Evolutionary conservation across 2,797 vertebrate genomes (phyloP), one percentile per base, ranked within the genome.

Genomic region (Triplophysa yarkandensis): DNA sequence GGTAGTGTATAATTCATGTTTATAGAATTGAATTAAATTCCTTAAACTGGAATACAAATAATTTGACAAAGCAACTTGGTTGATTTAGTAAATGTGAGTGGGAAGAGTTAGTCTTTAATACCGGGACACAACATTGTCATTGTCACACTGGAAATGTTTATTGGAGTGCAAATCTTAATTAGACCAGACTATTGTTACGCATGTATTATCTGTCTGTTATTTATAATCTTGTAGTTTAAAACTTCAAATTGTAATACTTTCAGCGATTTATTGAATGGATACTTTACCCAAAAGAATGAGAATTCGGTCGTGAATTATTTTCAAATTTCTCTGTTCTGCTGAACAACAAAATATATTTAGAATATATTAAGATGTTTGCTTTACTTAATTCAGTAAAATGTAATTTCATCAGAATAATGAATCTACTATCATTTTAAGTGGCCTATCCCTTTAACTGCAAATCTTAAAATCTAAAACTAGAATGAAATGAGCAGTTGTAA

Each of bases 131-230:
- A 54, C 25, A 60, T 54, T 65, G 71, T 73, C 71, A 64, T 28
- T 73, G 64, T 73, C 71, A 73, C 71, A 64, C 46, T 43, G 19
- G 11, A 2, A 4, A 41, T 43, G 13, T 23, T 23, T 58, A n/a
- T 36, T 58, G 44, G 27, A 28, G 2, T 13, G 16, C 3, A 39
- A 39, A 39, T 36, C 34, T 10, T 9, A 36, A 36, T 36, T 36
- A 36, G 10, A 43, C 27, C 6, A 34, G 43, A 16, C 30, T 4
- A 68, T 6, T 55, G 50, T 21, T 10, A 23, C 21, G 21, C 48
- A 21, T 19, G 9, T 21, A 50, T 50, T 50, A 50, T 11, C 9
- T 8, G 21, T 25, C 48, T 52, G 21, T 25, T 25, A 13, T 52
- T 52, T 2, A 52, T 4, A 25, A 11, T 25, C n/a, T 23, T 50